Percentiles rank a stretch among this genome's conserved stretches.
These are phyloP conservation scores for Gallinago jamesoni DNA, from an alignment of 2,113 vertebrate genomes.

Conservation along the genomic window DNA sequence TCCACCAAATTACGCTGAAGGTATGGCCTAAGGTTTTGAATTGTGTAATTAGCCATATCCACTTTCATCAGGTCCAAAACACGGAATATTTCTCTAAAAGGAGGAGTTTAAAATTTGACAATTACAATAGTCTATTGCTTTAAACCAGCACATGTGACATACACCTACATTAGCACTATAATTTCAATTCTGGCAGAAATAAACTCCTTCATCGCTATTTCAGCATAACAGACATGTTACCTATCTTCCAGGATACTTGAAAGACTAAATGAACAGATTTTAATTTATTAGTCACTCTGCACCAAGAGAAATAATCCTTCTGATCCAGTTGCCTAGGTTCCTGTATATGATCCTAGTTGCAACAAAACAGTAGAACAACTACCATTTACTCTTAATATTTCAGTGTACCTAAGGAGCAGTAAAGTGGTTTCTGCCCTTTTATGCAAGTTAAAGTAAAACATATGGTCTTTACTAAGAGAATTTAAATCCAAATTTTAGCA, in stretches of 20 bases:
- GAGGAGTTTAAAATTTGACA: background rate
- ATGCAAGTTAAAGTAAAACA: background rate
- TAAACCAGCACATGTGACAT: background rate
- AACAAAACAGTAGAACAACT: background rate
- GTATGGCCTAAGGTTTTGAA: conserved; percentile 82
- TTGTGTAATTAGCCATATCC: conserved; percentile 87
- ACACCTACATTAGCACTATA: background rate
- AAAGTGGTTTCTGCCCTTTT: background rate
- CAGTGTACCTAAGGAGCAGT: background rate
- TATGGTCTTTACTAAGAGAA: background rate
- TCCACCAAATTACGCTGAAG: conserved; percentile 86
- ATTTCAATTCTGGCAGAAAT: background rate
- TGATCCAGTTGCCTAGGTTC: background rate
- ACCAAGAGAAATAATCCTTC: background rate
- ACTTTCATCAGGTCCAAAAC: conserved; percentile 93
- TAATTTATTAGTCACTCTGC: background rate
- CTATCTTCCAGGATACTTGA: background rate
- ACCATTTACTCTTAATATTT: background rate
- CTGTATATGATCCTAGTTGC: background rate
- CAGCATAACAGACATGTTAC: background rate
- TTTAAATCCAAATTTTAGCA: background rate
- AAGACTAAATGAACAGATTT: background rate
- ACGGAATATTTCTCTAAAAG: conserved; percentile 87
- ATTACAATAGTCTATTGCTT: background rate
- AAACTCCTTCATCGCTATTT: background rate